Percentiles rank a stretch among this genome's conserved stretches.
Conservation (phyloP, 2,797 vertebrate genomes). For the Ciconia nigra region DNA sequence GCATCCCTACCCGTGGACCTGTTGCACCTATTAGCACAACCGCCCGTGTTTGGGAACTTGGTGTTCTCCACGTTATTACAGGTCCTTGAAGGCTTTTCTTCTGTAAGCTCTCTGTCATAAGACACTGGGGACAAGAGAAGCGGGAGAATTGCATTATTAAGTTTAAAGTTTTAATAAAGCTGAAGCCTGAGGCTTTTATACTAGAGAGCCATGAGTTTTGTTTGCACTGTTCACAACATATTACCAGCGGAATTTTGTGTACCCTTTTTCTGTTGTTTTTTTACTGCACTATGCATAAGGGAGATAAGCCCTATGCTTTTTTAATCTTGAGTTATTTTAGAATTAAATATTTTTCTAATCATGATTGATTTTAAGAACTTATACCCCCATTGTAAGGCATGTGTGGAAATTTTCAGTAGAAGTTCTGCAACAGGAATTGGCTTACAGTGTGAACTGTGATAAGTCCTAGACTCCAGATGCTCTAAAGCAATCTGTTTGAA, state of each 20-base stretch:
- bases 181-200: neutral
- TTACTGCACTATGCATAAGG: neutral
- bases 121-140: neutral
- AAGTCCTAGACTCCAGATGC: neutral
- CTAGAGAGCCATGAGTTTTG: neutral
- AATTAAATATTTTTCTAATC: neutral
- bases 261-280: neutral
- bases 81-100: neutral
- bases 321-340: neutral
- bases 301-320: neutral
- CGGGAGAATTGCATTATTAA: neutral
- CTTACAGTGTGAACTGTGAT: neutral
- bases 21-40: neutral
- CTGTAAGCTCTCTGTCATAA: neutral
- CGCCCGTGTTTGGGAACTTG: neutral
- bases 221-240: neutral
- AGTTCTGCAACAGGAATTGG: neutral
- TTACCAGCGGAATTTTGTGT: neutral
- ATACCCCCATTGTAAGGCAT: accelerated
- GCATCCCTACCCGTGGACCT: neutral
- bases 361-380: neutral
- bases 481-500: conserved; percentile 17
- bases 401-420: neutral
- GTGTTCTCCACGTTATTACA: neutral
- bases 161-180: neutral